These are phyloP conservation scores for Psittacula derbiana DNA, from an alignment of 2,797 vertebrate species.

Conservation along the genomic window DNA sequence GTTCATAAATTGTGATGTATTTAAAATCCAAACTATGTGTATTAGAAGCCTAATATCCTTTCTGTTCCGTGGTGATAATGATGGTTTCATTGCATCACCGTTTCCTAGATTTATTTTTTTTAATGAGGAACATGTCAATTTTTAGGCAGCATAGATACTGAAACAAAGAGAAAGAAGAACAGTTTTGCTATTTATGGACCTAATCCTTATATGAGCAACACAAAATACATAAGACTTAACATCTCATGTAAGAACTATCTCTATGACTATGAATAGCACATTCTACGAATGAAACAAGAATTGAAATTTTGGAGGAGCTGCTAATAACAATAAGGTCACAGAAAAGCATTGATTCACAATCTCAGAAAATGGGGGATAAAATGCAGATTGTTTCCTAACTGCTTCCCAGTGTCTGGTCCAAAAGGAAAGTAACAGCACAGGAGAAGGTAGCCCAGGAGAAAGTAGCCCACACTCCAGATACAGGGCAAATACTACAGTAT, in stretches of 20 bases:
- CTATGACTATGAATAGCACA: not conserved
- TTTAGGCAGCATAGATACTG: not conserved
- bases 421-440: not conserved
- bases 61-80: not conserved
- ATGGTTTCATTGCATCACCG: not conserved
- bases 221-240: rapidly evolving
- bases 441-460: not conserved
- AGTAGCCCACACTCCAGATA: not conserved
- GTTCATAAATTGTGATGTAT: constrained; percentile 36
- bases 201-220: not conserved
- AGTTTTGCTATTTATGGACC: not conserved
- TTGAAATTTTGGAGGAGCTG: not conserved
- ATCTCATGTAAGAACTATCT: not conserved
- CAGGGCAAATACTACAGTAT: not conserved
- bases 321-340: not conserved
- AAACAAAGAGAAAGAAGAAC: not conserved
- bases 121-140: constrained; percentile 4
- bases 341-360: not conserved
- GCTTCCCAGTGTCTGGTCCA: not conserved
- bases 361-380: not conserved
- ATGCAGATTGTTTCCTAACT: not conserved
- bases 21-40: constrained; percentile 30
- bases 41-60: constrained; percentile 38
- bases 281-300: not conserved
- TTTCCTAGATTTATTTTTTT: constrained; percentile 34